Evolutionary conservation across 2,888 invertebrate genomes (phyloP).

Genomic region (Cacoxenus indagator): DNA sequence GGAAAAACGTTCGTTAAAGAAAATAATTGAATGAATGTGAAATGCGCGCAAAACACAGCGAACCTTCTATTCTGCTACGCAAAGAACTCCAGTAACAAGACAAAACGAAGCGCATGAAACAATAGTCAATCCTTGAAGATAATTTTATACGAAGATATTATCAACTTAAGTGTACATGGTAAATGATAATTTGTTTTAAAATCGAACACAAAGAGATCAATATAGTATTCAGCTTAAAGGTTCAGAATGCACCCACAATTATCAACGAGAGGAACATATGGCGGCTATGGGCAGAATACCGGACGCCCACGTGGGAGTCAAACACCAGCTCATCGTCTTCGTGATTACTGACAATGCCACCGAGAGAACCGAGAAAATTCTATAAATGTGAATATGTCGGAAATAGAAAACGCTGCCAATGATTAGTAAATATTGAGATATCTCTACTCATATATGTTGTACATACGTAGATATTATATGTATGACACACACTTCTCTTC

Average conservation of each 20-base stretch:
- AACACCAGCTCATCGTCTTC: not conserved
- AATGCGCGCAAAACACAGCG: no score
- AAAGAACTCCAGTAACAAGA: no score
- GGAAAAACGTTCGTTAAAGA: no score
- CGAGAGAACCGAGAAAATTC: not conserved
- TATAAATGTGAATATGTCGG: not conserved
- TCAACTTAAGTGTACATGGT: no score
- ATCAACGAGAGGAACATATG: no score
- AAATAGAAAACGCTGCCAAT: not conserved
- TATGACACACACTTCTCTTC: not conserved
- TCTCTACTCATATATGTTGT: not conserved
- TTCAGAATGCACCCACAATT: not conserved
- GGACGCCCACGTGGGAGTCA: not conserved
- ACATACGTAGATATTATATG: not conserved
- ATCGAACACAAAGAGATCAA: not conserved
- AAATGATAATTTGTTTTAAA: no score
- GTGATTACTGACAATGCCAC: no score
- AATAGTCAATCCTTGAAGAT: no score
- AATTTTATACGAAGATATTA: no score
- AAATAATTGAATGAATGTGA: no score
- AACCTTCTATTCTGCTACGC: no score
- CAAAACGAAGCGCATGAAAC: no score
- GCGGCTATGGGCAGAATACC: not conserved
- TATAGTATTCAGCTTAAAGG: not conserved
- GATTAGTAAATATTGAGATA: not conserved